Evolutionary conservation across 2,113 vertebrate species (phyloP).

Genomic region (Pyrgilauda ruficollis): DNA sequence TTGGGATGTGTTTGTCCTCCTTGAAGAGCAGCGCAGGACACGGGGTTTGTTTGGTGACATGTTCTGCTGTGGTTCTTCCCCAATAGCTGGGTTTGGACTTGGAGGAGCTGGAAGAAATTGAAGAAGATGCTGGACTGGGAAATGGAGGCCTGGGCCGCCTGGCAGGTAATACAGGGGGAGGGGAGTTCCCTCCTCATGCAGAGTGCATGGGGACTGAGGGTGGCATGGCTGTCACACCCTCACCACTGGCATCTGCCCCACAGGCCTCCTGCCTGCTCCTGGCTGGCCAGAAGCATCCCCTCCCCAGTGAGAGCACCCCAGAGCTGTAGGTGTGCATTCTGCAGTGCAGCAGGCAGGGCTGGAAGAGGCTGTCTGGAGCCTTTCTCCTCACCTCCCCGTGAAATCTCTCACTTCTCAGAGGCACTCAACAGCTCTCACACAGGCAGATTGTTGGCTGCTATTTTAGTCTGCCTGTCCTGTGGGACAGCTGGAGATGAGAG

Average conservation of each 20-base stretch:
- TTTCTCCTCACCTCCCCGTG: neutral
- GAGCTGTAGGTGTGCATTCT: neutral
- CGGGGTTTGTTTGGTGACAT: neutral
- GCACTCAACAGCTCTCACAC: neutral
- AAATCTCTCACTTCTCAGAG: neutral
- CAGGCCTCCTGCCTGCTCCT: neutral
- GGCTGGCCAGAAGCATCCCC: neutral
- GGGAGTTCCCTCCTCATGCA: fast-evolving
- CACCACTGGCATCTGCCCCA: neutral
- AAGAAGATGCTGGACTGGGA: conserved; percentile 88
- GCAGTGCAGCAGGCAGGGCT: neutral
- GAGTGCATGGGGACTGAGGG: fast-evolving
- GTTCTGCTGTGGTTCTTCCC: conserved; percentile 7
- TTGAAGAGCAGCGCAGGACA: neutral
- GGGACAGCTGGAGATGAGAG: neutral
- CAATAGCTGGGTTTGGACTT: conserved; percentile 83
- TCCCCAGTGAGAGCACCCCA: neutral
- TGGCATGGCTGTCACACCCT: neutral
- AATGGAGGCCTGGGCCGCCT: conserved; percentile 86
- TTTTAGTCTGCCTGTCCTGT: neutral
- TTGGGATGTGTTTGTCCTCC: neutral
- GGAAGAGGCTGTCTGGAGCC: conserved; percentile 4
- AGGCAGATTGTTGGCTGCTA: conserved; percentile 5
- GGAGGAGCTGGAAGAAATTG: conserved; percentile 88
- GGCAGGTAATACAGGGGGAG: conserved; percentile 73